A percentile compares a stretch with the other conserved stretches of the same genome.
phyloP scores from a whole-genome alignment of 2,888 invertebrate species.

The Nipponacmea schrenckii region DNA sequence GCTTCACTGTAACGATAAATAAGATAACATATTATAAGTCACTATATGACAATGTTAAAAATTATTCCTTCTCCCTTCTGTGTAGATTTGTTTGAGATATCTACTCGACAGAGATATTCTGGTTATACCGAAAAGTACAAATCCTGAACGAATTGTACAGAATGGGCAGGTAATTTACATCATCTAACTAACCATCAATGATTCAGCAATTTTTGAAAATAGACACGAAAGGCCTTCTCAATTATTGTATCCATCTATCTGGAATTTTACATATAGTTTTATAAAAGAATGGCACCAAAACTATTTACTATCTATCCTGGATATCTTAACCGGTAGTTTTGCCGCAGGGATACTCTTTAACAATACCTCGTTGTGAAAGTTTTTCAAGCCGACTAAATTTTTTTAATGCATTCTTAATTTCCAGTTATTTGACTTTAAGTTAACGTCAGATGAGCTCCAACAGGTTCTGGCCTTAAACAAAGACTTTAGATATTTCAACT shows the following conservation, averaged over 20 bases:
- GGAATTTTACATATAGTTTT: neutral
- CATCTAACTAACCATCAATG: neutral
- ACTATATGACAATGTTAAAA: too few relatives aligned
- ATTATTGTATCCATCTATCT: too few relatives aligned
- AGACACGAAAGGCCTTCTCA: too few relatives aligned
- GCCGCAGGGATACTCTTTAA: neutral
- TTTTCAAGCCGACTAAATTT: neutral
- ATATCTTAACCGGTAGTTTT: neutral
- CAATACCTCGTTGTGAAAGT: neutral
- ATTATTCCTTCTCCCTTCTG: too few relatives aligned
- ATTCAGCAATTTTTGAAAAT: too few relatives aligned
- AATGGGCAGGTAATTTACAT: slow-evolving; percentile 19
- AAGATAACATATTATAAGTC: too few relatives aligned
- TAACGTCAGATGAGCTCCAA: slow-evolving; percentile 18
- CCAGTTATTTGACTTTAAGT: slow-evolving; percentile 28
- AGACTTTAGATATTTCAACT: slow-evolving; percentile 11
- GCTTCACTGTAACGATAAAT: too few relatives aligned
- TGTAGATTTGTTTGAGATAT: slow-evolving; percentile 10
- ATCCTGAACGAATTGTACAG: slow-evolving; percentile 25
- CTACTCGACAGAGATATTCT: slow-evolving; percentile 26
- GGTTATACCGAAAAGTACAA: slow-evolving; percentile 29
- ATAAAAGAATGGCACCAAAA: neutral
- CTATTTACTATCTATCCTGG: neutral
- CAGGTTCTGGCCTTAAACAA: slow-evolving; percentile 9
- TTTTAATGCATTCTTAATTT: neutral